Conservation (phyloP, 2,113 vertebrate genomes). For the Cynopterus brachyotis region DNA sequence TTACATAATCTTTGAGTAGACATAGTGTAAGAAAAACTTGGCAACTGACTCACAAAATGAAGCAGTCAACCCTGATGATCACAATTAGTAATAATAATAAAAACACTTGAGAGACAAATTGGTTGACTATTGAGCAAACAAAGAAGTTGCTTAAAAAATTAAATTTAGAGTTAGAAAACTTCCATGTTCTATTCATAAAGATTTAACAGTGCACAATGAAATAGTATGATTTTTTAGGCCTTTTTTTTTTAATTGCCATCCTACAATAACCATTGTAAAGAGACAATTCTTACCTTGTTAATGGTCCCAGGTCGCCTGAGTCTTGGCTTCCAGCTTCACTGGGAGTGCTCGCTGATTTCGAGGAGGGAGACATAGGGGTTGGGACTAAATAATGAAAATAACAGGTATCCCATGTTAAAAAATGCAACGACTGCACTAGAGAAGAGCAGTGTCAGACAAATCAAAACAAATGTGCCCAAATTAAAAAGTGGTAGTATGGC, state of each 20-base stretch:
- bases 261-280: background rate
- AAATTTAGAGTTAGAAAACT: background rate
- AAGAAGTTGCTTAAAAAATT: background rate
- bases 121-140: background rate
- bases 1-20: background rate
- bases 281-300: conserved; percentile 90
- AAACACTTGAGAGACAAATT: background rate
- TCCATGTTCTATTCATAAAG: background rate
- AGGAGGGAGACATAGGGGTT: conserved; percentile 96
- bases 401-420: conserved; percentile 91
- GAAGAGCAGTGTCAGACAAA: conserved; percentile 87
- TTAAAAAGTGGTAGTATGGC: conserved; percentile 82
- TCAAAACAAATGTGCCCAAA: conserved; percentile 84
- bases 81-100: background rate
- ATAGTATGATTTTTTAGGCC: background rate
- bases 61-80: background rate
- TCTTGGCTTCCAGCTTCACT: conserved; percentile 98
- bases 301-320: conserved; percentile 91
- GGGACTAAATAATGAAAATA: conserved; percentile 95
- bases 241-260: background rate
- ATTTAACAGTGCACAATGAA: background rate
- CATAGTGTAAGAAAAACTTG: background rate
- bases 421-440: conserved; percentile 89
- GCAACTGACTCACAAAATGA: background rate
- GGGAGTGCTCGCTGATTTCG: conserved; percentile 98